Base-by-base conservation (phyloP, 2,888 invertebrate species). In the Syrista parreyssii region DNA sequence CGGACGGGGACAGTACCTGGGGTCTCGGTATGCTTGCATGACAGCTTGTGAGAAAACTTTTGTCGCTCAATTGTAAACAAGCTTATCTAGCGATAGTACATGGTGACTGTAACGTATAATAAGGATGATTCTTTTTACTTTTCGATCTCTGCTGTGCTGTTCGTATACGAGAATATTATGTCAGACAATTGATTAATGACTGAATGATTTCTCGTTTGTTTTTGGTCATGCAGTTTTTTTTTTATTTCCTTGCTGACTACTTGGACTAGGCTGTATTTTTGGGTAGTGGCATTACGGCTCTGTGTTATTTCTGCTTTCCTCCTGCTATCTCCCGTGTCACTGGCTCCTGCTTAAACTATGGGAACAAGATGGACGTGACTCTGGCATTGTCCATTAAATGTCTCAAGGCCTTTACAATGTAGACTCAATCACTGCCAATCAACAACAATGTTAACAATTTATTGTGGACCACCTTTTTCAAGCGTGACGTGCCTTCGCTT, bases 371-470 rank as follows among this genome's bases (percentile, higher is more conserved):
- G 55, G 23, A 55, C 55, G 55, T 55, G 55, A 55, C 55, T 55
- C 55, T 55, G 15, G 15, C 31, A 33, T 33, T 33, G 71, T 31
- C 32, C 73, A 73, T 78, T 73, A 76, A 82, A 75, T 77, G 84
- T 83, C 84, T 88, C 89, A 89, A 89, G 89, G 89, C 76, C 89
- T 87, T 89, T 85, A 84, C 78, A 89, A 89, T 89, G 85, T 88
- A 89, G 83, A 81, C 83, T 83, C 89, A 89, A 89, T 89, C 88
- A 86, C 84, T 82, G 82, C 81, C 88, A 89, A 88, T 89, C 87
- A 87, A 84, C 85, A 81, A 79, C 82, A 84, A 86, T 87, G 84
- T 83, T 81, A 83, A 83, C 86, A 85, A 85, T 85, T 85, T 82
- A 82, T 75, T 79, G 76, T 76, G 78, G 78, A 68, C 81, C 79